phyloP scores from a whole-genome alignment of 2,888 invertebrate species.

The Xanthia icteritia region DNA sequence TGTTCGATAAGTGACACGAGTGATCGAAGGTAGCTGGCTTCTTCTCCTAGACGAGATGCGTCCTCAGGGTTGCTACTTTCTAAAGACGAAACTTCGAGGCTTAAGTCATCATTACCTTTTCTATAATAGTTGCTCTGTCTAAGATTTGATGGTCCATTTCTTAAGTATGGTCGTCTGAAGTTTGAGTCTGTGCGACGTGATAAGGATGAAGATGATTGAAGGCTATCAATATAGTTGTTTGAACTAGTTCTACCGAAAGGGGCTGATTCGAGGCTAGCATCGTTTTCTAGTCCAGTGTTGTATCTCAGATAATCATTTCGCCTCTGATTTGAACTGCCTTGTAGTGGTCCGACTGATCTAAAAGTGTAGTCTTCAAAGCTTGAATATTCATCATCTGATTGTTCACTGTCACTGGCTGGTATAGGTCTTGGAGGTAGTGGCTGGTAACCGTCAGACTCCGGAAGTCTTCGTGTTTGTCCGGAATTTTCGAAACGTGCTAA shows the following conservation, averaged over 20 bases:
- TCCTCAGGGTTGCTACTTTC: constrained; percentile 14
- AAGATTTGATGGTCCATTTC: not conserved
- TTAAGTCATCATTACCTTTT: constrained; percentile 11
- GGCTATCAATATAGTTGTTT: not conserved
- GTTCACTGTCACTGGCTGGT: constrained; percentile 24
- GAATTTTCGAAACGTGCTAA: not conserved
- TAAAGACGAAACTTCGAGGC: constrained; percentile 9
- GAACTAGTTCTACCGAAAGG: constrained; percentile 1
- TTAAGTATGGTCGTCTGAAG: constrained; percentile 17
- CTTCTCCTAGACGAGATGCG: constrained; percentile 4
- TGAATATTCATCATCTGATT: constrained; percentile 33
- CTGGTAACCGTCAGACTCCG: not conserved
- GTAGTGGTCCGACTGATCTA: not conserved
- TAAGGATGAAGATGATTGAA: constrained; percentile 2
- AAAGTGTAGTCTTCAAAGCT: constrained; percentile 43
- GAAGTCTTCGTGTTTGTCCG: constrained; percentile 22
- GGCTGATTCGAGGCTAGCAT: constrained; percentile 15
- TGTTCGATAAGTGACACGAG: constrained; percentile 14
- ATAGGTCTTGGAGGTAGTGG: not conserved
- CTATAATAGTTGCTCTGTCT: constrained; percentile 4
- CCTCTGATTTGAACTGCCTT: constrained; percentile 1
- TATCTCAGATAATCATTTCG: constrained; percentile 4
- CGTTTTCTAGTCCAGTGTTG: not conserved
- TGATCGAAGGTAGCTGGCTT: constrained; percentile 18
- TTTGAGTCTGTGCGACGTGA: not conserved